A percentile compares a stretch with the other conserved stretches of the same genome.
phyloP scores from a whole-genome alignment of 2,797 vertebrate species.

The Chromobotia macracanthus region DNA sequence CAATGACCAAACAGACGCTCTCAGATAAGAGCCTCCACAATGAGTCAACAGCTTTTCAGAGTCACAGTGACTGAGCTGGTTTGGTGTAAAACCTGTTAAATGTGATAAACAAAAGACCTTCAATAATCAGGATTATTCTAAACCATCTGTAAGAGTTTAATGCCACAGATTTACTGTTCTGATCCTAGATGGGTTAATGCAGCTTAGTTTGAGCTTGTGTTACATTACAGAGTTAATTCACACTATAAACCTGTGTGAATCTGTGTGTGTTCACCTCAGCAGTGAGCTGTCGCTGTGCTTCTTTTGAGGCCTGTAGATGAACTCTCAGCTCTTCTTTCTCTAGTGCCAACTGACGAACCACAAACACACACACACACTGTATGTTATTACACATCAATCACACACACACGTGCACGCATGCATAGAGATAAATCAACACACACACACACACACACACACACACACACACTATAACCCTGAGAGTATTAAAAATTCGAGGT shows the following conservation, averaged over 20 bases:
- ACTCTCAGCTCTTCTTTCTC: conserved; percentile 97
- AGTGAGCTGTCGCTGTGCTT: conserved; percentile 93
- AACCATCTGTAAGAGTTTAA: neutral
- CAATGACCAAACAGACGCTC: neutral
- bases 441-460: neutral
- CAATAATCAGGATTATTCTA: neutral
- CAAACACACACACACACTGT: neutral
- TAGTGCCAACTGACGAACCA: conserved; percentile 84
- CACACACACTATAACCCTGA: no score
- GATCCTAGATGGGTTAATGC: neutral
- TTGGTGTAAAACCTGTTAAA: neutral
- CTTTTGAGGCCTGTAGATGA: conserved; percentile 96
- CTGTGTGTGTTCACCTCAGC: conserved; percentile 81
- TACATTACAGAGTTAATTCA: neutral
- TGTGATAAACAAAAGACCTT: neutral
- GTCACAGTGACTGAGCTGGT: conserved; percentile 37
- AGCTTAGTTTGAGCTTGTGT: neutral
- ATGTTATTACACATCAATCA: neutral
- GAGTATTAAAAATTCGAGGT: no score
- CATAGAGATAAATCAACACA: neutral
- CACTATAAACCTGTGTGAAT: neutral
- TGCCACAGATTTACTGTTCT: neutral
- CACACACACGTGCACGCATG: neutral
- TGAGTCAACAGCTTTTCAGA: neutral
- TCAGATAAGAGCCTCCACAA: neutral